A percentile compares a stretch with the other conserved stretches of the same genome.
phyloP scores from a whole-genome alignment of 1,140 invertebrate genomes.

The Macrosteles quadrilineatus region DNA sequence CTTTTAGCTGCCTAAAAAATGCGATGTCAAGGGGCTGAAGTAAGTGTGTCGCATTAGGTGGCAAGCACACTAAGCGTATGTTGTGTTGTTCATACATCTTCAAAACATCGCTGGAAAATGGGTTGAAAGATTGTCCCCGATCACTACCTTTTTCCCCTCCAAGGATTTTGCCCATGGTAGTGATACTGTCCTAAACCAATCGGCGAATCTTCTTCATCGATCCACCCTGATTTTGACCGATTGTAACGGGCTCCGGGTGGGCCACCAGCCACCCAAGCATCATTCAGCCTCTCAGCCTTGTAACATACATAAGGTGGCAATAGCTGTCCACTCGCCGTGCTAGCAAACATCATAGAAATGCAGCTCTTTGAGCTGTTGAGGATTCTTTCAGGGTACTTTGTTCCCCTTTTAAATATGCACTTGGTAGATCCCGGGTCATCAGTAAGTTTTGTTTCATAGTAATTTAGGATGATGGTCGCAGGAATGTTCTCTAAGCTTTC shows the following conservation, averaged over 20 bases:
- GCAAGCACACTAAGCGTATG: too few relatives aligned
- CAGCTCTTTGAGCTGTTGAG: too few relatives aligned
- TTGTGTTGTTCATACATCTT: slow-evolving; percentile 44
- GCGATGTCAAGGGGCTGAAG: slow-evolving; percentile 52
- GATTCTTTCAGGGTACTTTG: too few relatives aligned
- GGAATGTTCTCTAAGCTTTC: slow-evolving; percentile 40
- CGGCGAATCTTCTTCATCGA: slow-evolving; percentile 44
- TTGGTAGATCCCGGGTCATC: slow-evolving; percentile 47
- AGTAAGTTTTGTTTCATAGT: slow-evolving; percentile 51
- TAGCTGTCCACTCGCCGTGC: slow-evolving; percentile 32
- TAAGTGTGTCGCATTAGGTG: slow-evolving; percentile 49
- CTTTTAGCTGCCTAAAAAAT: slow-evolving; percentile 49
- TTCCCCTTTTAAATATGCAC: too few relatives aligned
- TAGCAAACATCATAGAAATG: too few relatives aligned
- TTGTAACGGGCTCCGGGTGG: too few relatives aligned
- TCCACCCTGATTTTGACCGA: slow-evolving; percentile 47
- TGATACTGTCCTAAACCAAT: slow-evolving; percentile 39
- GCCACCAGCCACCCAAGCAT: slow-evolving; percentile 45
- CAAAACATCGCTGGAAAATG: slow-evolving; percentile 44
- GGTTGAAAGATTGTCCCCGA: too few relatives aligned
- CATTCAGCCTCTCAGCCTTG: slow-evolving; percentile 46
- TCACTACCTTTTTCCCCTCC: too few relatives aligned
- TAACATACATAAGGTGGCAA: too few relatives aligned
- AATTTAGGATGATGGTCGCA: slow-evolving; percentile 48
- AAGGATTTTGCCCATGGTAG: too few relatives aligned